Conservation (phyloP, 2,797 vertebrate species). For the Loriculus beryllinus region DNA sequence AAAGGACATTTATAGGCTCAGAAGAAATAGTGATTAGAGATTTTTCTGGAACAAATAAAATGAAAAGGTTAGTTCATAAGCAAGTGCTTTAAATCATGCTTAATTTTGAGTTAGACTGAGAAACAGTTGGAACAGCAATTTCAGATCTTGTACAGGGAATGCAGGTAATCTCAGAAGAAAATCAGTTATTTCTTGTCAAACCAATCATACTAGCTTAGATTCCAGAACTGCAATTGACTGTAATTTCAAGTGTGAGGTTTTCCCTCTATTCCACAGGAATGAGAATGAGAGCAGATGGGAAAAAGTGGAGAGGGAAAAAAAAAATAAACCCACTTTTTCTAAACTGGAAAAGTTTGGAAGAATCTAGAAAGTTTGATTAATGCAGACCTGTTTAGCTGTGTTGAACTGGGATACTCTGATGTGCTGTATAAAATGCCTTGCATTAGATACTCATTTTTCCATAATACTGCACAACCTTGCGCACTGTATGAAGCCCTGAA, state of each 20-base stretch:
- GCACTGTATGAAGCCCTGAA: background rate
- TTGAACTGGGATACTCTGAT: background rate
- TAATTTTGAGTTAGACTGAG: background rate
- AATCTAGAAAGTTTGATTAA: background rate
- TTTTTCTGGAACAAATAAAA: background rate
- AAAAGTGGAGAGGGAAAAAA: rapidly evolving
- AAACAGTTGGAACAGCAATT: background rate
- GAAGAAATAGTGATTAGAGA: background rate
- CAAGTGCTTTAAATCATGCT: background rate
- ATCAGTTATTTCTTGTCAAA: background rate
- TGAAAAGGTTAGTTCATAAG: background rate
- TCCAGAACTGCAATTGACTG: background rate
- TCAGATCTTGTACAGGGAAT: background rate
- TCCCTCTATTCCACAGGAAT: background rate
- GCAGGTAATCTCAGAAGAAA: background rate
- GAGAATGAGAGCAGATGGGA: background rate
- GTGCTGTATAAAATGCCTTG: background rate
- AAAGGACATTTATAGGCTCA: background rate
- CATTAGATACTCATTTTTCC: background rate
- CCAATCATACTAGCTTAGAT: background rate
- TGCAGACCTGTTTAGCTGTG: background rate
- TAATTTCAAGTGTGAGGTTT: background rate
- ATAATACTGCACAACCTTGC: background rate
- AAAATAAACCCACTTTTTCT: background rate
- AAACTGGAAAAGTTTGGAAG: background rate